Evolutionary conservation across 1,140 invertebrate species (phyloP), one percentile per base, ranked within the genome.

Genomic region (Meloidogyne hapla): DNA sequence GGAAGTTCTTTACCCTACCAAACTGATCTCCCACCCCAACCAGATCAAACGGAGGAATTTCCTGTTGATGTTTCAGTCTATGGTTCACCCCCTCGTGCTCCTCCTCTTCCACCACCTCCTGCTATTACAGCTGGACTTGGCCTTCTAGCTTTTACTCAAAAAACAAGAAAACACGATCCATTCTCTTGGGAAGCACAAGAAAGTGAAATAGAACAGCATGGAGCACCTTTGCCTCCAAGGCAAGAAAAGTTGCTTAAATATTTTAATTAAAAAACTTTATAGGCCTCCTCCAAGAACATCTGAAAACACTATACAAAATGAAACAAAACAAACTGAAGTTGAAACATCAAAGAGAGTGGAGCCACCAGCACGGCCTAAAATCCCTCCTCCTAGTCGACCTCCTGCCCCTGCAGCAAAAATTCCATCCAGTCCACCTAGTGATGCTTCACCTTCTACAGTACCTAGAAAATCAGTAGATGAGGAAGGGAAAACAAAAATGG

Each of bases 151-250:
- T 63, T 82, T 2, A 74, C 72, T 3, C 70, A 71, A 62, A 42
- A 65, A 26, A 25, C 82, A 9, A 64, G 79, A 66, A 75, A 75
- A 13, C 83, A 79, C 2, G 82, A 83, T 75, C 82, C 82, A 38
- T 83, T 79, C 63, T 81, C 83, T 2, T 83, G 82, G 82, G 82
- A 83, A 38, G 83, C 76, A n/a, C 83, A 85, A 62, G 83, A 83
- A 40, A 80, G 45, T 26, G 38, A 71, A 23, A 73, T 70, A 9
- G 73, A 65, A 40, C 61, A 77, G 38, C 56, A 64, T 18, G 62
- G 74, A n/a, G 61, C 25, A 23, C 75, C 63, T 8, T 5, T 61
- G 33, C 70, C 42, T 26, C 69, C 67, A 18, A 67, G 40, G 12
- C 75, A 75, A 48, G 18, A 68, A 68, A 26, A 21, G 23, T 38